phyloP scores from a whole-genome alignment of 2,888 invertebrate species.

The Pseudococcus longispinus region DNA sequence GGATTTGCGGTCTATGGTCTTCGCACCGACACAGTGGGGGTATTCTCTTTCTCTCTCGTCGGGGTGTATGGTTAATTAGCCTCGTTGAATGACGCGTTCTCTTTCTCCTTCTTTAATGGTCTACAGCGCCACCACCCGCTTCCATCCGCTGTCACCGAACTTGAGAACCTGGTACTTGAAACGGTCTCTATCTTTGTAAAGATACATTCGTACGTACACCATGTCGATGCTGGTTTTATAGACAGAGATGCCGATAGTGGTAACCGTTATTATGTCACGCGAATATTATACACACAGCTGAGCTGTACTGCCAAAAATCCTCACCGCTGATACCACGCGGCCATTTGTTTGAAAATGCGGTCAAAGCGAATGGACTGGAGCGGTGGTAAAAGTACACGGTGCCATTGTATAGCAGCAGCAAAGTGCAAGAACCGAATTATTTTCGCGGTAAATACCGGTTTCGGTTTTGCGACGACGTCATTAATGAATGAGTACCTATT shows the following conservation, averaged over 20 bases:
- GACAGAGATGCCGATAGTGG: background rate
- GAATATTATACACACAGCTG: background rate
- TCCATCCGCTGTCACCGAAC: background rate
- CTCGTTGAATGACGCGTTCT: background rate
- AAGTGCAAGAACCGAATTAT: constrained; percentile 15
- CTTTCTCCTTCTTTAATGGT: background rate
- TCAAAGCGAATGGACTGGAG: background rate
- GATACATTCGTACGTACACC: background rate
- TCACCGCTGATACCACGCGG: background rate
- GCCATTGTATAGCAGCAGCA: background rate
- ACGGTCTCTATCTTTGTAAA: background rate
- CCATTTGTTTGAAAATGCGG: constrained; percentile 1
- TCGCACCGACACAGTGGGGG: background rate
- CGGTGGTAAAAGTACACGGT: background rate
- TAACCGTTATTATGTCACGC: constrained; percentile 21
- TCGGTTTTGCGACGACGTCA: background rate
- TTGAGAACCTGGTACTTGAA: background rate
- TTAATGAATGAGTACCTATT: background rate
- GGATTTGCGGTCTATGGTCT: background rate
- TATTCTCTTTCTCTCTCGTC: background rate
- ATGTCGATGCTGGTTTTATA: background rate
- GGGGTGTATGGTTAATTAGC: background rate
- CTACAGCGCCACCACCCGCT: background rate
- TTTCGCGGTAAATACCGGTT: constrained; percentile 31
- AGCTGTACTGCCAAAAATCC: background rate